Base-by-base conservation (phyloP, 2,797 vertebrate species). In the Molossus alvarezi region DNA sequence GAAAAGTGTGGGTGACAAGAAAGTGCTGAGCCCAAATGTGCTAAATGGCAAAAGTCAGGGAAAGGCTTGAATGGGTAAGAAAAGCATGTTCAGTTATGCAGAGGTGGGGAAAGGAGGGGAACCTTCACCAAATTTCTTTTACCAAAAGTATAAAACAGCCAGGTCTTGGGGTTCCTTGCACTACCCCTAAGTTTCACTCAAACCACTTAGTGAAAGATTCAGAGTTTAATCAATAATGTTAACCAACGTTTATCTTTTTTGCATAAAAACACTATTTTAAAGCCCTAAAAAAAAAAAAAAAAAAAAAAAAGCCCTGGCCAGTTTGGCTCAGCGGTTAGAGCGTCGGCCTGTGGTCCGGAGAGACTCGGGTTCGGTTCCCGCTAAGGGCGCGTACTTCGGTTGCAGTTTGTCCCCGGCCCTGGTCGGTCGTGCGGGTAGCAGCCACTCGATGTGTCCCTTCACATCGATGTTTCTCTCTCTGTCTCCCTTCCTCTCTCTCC, bases 261-360 rank as follows among this genome's bases (percentile, higher is more conserved):
- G 95, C 14, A 75, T 53, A 88, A 55, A 97, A 95, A 93, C n/a
- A 90, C 23, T 64, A 72, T 23, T 53, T 95, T 21, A 33, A 33
- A 33, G 33, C 33, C 33, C 33, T 33, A n/a, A n/a, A n/a, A n/a
- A n/a, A n/a, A n/a, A n/a, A n/a, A n/a, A n/a, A n/a, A n/a, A n/a
- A n/a, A n/a, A n/a, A n/a, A n/a, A n/a, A n/a, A 33, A 33, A 33
- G 33, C 33, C 33, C 33, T 33, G 33, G 33, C 33, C 33, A 33
- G 33, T 33, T 33, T 33, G 33, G 33, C 33, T 33, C 33, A 33
- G 33, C 33, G 33, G 33, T 33, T 33, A 33, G 33, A 33, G 33
- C 3, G 33, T 33, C 33, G 33, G 33, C 33, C 33, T 33, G 33
- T 3, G 33, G 33, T 33, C 33, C 33, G 2, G 33, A 3, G 33